phyloP scores from a whole-genome alignment of 2,888 invertebrate species.

The Drosophila macrospina region DNA sequence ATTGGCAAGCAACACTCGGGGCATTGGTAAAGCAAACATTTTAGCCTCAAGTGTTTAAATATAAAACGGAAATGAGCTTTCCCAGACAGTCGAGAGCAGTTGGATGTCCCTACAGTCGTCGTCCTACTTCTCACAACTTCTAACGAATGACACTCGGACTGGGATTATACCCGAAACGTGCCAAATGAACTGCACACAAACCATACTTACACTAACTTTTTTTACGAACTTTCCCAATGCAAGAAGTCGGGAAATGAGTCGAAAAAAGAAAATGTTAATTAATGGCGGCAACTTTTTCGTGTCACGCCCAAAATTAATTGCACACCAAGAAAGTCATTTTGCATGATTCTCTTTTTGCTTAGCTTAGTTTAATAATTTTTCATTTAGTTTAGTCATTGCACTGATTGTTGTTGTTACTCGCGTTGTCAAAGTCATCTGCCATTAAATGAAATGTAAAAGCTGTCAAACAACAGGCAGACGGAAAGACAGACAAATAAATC shows the following conservation, averaged over 20 bases:
- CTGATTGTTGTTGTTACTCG: slow-evolving; percentile 22
- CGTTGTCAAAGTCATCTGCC: slow-evolving; percentile 54
- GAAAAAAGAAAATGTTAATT: slow-evolving; percentile 67
- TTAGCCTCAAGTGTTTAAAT: slow-evolving; percentile 80
- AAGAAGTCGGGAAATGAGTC: slow-evolving; percentile 4
- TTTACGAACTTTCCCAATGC: background rate
- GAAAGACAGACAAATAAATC: slow-evolving; percentile 38
- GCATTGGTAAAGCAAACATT: slow-evolving; percentile 75
- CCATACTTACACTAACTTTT: background rate
- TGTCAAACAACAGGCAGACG: slow-evolving; percentile 42
- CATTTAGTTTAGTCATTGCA: slow-evolving; percentile 51
- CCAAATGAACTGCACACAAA: slow-evolving; percentile 58
- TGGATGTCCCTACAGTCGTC: slow-evolving; percentile 21
- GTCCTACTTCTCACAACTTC: slow-evolving; percentile 31
- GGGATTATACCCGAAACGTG: slow-evolving; percentile 62
- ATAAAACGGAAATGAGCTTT: slow-evolving; percentile 80
- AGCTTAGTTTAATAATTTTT: slow-evolving; percentile 48
- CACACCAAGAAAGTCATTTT: slow-evolving; percentile 39
- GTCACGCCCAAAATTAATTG: slow-evolving; percentile 45
- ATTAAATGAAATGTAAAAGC: slow-evolving; percentile 50
- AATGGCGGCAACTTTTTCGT: slow-evolving; percentile 69
- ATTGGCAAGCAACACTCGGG: slow-evolving; percentile 25
- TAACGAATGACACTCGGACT: slow-evolving; percentile 43
- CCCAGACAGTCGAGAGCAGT: slow-evolving; percentile 31
- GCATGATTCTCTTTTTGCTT: slow-evolving; percentile 16